phyloP scores from a whole-genome alignment of 2,888 invertebrate genomes.

The Cabera pusaria region DNA sequence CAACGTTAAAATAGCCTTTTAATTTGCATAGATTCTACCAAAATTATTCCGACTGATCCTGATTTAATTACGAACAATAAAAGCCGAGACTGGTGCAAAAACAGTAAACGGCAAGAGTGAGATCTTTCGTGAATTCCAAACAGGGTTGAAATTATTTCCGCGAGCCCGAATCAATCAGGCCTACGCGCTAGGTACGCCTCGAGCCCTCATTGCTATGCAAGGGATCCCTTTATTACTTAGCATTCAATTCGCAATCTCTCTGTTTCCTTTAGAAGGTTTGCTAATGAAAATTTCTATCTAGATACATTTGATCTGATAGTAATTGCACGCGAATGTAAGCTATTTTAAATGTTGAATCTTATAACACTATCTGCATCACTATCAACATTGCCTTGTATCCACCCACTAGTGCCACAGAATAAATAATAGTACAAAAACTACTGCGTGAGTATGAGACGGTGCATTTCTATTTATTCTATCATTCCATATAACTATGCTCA shows the following conservation, averaged over 20 bases:
- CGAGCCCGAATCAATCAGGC: constrained; percentile 64
- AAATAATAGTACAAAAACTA: too few species aligned
- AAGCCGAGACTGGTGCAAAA: constrained; percentile 50
- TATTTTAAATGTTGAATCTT: too few species aligned
- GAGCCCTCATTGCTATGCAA: constrained; percentile 70
- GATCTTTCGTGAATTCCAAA: constrained; percentile 60
- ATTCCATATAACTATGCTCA: too few species aligned
- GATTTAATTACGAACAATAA: constrained; percentile 54
- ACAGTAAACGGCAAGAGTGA: constrained; percentile 51
- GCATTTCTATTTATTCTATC: too few species aligned
- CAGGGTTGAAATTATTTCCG: constrained; percentile 60
- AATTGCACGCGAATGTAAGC: too few species aligned
- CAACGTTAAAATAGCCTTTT: constrained; percentile 23
- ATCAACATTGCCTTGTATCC: too few species aligned
- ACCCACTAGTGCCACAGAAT: too few species aligned
- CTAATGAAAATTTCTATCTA: constrained; percentile 40
- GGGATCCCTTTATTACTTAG: constrained; percentile 67
- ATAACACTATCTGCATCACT: too few species aligned
- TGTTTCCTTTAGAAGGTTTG: constrained; percentile 52
- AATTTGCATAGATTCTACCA: constrained; percentile 32
- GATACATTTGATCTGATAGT: constrained; percentile 9
- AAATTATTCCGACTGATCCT: constrained; percentile 37
- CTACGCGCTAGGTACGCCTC: constrained; percentile 49
- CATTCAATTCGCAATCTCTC: constrained; percentile 61
- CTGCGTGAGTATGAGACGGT: too few species aligned